Base-by-base conservation (phyloP, 2,113 vertebrate species). In the Malurus cyaneus region DNA sequence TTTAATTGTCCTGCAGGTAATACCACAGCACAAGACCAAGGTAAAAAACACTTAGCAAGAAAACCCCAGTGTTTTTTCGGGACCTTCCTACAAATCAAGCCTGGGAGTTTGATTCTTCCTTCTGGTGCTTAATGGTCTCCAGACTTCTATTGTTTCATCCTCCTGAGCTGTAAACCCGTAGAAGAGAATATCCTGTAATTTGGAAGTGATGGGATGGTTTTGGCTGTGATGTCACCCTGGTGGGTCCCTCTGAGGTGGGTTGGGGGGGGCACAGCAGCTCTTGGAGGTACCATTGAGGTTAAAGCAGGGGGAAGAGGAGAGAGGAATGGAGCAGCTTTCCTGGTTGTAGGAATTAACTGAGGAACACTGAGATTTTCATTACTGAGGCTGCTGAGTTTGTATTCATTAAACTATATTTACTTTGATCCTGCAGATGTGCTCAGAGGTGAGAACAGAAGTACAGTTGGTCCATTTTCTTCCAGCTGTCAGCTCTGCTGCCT, bases 211-310 rank as follows among this genome's bases (percentile, higher is more conserved):
- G 2, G 70, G 80, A 6, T 14, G 53, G 11, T 34, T 82, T 29
- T 59, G 44, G 31, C 61, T 2, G 8, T 53, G 82, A 1, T 50
- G 50, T 31, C 53, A 25, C 60, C n/a, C 29, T 36, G 50, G 34
- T 52, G 81, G 53, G 4, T 52, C 29, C 25, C 10, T 36, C 6
- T 8, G 34, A 29, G 79, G 26, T 41, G 41, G 64, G 14, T 34
- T 49, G 44, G 29, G n/a, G 14, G 42, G 12, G 64, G 47, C 67
- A 15, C 14, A 9, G 62, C 36, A 53, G 21, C 59, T 7, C 1
- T 12, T 0, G 5, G 77, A 50, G 32, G 62, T 44, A 57, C 80
- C 0, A 0, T 47, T 57, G 9, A 9, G 46, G 20, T 57, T 52
- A 25, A 21, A 39, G 46, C 54, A 14, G 50, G n/a, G 46, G 14